Conservation (phyloP, 2,888 invertebrate species). For the Ophion ventricosus region DNA sequence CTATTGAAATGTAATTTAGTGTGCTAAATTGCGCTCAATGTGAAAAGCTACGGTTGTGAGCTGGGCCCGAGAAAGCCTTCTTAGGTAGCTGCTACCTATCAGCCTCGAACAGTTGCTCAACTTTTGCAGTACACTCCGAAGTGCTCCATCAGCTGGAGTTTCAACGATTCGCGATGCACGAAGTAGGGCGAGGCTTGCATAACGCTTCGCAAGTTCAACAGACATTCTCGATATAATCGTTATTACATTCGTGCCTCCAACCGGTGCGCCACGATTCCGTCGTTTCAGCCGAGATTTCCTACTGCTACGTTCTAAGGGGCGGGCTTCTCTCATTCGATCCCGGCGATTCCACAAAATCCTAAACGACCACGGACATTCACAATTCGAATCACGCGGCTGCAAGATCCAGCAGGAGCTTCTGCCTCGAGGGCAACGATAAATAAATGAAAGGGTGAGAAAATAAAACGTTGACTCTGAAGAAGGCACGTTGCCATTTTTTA, state of each 20-base stretch:
- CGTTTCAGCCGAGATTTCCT: background rate
- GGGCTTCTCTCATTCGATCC: no score
- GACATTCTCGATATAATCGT: background rate
- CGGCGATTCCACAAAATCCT: background rate
- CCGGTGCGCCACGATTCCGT: background rate
- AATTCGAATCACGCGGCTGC: slow-evolving; percentile 43
- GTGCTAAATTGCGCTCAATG: background rate
- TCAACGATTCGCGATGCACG: background rate
- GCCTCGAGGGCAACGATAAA: slow-evolving; percentile 32
- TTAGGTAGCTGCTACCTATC: background rate
- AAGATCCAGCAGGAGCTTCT: slow-evolving; percentile 3
- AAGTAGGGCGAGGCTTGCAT: background rate
- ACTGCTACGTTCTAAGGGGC: background rate
- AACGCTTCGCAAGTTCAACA: background rate
- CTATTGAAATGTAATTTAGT: background rate
- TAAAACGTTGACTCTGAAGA: slow-evolving; percentile 20
- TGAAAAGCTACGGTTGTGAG: background rate
- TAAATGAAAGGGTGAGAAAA: slow-evolving; percentile 29
- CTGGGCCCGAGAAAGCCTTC: background rate
- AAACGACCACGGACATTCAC: slow-evolving; percentile 2
- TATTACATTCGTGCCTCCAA: background rate
- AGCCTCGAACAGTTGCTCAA: background rate
- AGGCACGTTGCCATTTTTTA: slow-evolving; percentile 24
- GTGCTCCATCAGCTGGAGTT: background rate
- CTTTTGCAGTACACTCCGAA: background rate